phyloP scores from a whole-genome alignment of 2,113 vertebrate genomes.

The Dryoscopus gambensis region DNA sequence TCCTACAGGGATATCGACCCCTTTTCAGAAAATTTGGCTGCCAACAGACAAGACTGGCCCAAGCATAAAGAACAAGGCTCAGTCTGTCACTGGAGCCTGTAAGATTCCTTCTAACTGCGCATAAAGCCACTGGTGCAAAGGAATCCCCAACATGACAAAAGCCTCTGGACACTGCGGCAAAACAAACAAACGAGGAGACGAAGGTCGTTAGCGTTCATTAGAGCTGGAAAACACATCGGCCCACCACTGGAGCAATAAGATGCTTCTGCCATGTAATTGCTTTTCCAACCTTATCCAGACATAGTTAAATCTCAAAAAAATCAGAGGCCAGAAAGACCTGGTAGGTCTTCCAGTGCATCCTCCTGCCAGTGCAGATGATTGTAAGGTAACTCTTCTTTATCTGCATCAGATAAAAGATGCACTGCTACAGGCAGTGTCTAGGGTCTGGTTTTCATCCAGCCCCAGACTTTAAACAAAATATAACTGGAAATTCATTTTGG shows the following conservation, averaged over 20 bases:
- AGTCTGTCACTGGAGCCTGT: not conserved
- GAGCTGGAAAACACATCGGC: not conserved
- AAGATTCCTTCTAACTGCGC: not conserved
- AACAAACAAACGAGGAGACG: not conserved
- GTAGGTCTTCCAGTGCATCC: not conserved
- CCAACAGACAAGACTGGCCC: not conserved
- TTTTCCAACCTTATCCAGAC: not conserved
- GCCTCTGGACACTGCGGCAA: not conserved
- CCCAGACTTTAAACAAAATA: conserved; percentile 48
- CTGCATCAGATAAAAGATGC: not conserved
- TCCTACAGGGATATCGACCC: not conserved
- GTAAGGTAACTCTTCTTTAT: not conserved
- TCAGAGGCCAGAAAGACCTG: not conserved
- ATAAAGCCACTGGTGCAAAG: not conserved
- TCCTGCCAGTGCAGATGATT: not conserved
- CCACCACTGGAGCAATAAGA: not conserved
- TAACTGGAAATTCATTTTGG: conserved; percentile 8
- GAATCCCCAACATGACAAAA: not conserved
- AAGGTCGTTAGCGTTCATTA: not conserved
- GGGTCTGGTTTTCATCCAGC: conserved; percentile 34
- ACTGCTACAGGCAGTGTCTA: not conserved
- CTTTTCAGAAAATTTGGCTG: not conserved
- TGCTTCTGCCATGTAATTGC: not conserved
- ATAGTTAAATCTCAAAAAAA: not conserved
- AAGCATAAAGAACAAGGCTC: not conserved